Percentiles rank a stretch among this genome's conserved stretches.
These are phyloP conservation scores for Spinus olivaceus DNA, from an alignment of 2,797 vertebrate species.

Conservation along the genomic window DNA sequence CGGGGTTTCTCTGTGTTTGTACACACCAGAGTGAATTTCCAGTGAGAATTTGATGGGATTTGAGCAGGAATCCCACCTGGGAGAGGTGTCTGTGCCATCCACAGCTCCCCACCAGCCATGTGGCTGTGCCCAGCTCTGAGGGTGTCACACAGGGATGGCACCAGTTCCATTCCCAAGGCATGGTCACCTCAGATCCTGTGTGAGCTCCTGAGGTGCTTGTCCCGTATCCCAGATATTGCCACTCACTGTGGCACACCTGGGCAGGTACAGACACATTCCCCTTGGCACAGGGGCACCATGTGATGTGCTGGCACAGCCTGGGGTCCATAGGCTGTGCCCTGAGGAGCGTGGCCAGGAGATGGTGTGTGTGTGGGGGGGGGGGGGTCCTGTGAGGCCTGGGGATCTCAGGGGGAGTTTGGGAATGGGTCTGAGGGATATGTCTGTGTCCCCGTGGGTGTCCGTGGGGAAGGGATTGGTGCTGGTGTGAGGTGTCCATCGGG, in stretches of 20 bases:
- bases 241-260: rapidly evolving
- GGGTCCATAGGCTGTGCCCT: background rate
- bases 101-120: rapidly evolving
- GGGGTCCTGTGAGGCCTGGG: background rate
- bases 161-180: background rate
- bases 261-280: background rate
- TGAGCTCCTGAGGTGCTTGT: rapidly evolving
- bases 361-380: too few relatives aligned
- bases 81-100: background rate
- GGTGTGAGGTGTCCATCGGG: rapidly evolving
- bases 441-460: rapidly evolving
- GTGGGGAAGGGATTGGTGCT: background rate
- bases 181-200: rapidly evolving
- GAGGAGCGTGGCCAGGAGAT: background rate
- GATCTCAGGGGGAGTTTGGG: background rate
- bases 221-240: rapidly evolving
- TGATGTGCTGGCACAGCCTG: background rate
- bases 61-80: background rate
- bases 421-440: background rate
- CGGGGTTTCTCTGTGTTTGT: rapidly evolving
- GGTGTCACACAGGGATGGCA: background rate
- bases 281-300: rapidly evolving
- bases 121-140: rapidly evolving
- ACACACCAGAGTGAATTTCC: rapidly evolving
- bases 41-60: background rate